Conservation (phyloP, 2,113 vertebrate genomes). For the Acrocephalus kingi region DNA sequence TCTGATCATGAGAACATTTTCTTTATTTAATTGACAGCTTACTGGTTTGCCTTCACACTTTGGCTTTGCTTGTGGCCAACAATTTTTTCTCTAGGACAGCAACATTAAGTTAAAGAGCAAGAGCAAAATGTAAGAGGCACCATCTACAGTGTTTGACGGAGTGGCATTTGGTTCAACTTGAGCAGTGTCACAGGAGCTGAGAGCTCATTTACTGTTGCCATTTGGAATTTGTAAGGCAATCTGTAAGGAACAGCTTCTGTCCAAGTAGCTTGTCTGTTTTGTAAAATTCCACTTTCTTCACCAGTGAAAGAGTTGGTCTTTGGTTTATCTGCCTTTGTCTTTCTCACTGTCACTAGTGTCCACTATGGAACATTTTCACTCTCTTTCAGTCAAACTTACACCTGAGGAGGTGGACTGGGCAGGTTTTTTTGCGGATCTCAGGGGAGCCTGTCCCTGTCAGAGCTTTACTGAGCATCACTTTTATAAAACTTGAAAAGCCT, state of each 20-base stretch:
- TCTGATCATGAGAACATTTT: neutral
- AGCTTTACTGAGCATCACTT: neutral
- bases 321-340: neutral
- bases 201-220: slow-evolving; percentile 62
- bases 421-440: neutral
- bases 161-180: slow-evolving; percentile 31
- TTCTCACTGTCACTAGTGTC: neutral
- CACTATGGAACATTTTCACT: neutral
- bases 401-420: neutral
- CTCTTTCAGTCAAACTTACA: neutral
- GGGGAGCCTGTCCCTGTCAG: neutral
- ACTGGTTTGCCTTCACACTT: neutral
- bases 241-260: slow-evolving; percentile 49
- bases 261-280: neutral
- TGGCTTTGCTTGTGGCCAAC: neutral
- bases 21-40: neutral
- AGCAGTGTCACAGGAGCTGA: slow-evolving; percentile 43
- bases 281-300: neutral
- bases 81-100: neutral
- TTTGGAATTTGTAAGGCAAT: slow-evolving; percentile 69
- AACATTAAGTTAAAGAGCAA: slow-evolving; percentile 7
- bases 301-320: neutral
- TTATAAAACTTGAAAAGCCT: neutral
- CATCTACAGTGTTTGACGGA: neutral
- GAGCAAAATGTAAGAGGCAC: neutral